These are phyloP conservation scores for Thalassoma bifasciatum DNA, from an alignment of 2,113 vertebrate genomes.

Conservation along the genomic window DNA sequence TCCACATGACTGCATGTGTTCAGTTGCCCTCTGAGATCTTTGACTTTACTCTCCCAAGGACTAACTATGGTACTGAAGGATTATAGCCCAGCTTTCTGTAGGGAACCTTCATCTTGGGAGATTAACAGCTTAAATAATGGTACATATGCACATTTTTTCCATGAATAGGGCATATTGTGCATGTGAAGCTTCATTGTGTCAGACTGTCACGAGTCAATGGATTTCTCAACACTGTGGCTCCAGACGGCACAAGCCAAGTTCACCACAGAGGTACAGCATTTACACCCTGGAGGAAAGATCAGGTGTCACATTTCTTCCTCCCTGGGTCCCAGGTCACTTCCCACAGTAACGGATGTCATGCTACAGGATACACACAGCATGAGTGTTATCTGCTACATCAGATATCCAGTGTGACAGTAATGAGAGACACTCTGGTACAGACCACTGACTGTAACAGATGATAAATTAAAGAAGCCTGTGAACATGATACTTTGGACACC, in stretches of 20 bases:
- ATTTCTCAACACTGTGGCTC: neutral
- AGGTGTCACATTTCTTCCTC: constrained; percentile 35
- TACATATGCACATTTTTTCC: neutral
- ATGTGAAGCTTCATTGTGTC: neutral
- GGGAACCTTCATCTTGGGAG: neutral
- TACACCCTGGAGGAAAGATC: neutral
- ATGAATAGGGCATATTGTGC: neutral
- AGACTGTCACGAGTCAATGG: neutral
- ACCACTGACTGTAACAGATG: constrained; percentile 8
- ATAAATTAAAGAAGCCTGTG: constrained; percentile 15
- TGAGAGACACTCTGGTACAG: constrained; percentile 34
- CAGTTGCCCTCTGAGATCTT: neutral
- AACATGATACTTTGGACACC: neutral
- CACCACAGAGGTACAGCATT: neutral
- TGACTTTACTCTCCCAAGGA: neutral
- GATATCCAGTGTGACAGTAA: constrained; percentile 45
- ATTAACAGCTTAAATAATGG: neutral
- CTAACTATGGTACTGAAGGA: neutral
- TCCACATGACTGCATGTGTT: neutral
- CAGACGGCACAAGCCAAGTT: neutral
- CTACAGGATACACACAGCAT: constrained; percentile 15
- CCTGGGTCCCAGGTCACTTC: constrained; percentile 28
- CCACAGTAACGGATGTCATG: neutral
- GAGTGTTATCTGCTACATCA: constrained; percentile 31
- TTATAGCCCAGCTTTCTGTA: neutral